Evolutionary conservation across 1,140 invertebrate genomes (phyloP).

Genomic region (Dendrolimus kikuchii): DNA sequence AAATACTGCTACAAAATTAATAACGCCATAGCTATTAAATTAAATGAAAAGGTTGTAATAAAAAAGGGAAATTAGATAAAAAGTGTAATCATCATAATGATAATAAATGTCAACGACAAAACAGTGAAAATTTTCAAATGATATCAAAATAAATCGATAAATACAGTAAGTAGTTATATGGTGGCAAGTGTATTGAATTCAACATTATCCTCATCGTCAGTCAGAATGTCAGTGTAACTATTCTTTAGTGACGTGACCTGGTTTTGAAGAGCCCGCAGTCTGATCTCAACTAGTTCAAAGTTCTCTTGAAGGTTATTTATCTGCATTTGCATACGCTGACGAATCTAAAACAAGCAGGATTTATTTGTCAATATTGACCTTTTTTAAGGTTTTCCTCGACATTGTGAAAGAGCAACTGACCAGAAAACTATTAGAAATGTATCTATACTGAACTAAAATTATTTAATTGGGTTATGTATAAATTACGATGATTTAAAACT

Average conservation of each 20-base stretch:
- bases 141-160: not conserved
- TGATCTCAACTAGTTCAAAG: slow-evolving; percentile 77
- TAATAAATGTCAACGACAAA: not conserved
- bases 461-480: no score
- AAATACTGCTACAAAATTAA: no score
- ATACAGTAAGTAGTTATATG: slow-evolving; percentile 1
- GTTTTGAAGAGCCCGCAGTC: slow-evolving; percentile 76
- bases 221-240: slow-evolving; percentile 34
- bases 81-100: not conserved
- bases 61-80: no score
- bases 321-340: slow-evolving; percentile 79
- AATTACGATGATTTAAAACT: no score
- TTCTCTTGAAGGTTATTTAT: slow-evolving; percentile 77
- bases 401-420: slow-evolving; percentile 2
- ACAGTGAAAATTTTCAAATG: not conserved
- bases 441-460: no score
- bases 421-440: no score
- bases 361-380: slow-evolving; percentile 2
- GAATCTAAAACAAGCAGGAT: slow-evolving; percentile 57
- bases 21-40: no score
- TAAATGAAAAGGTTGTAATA: no score
- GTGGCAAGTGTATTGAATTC: slow-evolving; percentile 16
- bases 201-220: slow-evolving; percentile 32
- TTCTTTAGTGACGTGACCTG: slow-evolving; percentile 77
- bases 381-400: slow-evolving; percentile 2